Conservation (phyloP, 2,797 vertebrate species). For the Apogon hyalosoma region DNA sequence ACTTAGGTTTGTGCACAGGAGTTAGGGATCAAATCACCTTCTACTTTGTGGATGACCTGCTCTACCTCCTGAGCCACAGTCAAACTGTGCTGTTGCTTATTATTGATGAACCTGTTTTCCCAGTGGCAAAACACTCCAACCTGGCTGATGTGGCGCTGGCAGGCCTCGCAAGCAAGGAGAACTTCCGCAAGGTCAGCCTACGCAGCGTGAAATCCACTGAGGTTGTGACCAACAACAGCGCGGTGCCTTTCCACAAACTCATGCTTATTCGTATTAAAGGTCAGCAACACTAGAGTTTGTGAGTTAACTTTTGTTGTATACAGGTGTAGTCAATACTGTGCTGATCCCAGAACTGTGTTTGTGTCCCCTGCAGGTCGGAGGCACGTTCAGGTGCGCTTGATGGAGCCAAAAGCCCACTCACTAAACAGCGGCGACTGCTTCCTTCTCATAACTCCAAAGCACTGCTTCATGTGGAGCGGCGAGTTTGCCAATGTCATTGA, state of each 20-base stretch:
- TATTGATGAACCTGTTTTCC: constrained; percentile 2
- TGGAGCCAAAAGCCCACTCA: constrained; percentile 82
- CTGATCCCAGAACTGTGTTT: background rate
- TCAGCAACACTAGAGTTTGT: constrained; percentile 44
- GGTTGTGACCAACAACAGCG: constrained; percentile 87
- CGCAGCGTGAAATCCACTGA: constrained; percentile 85
- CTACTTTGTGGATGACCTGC: no score
- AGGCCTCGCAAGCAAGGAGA: constrained; percentile 88
- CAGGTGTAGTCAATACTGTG: no score
- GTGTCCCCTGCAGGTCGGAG: constrained; percentile 78
- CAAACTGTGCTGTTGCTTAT: constrained; percentile 6
- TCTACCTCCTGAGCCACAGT: background rate
- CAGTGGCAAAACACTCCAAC: constrained; percentile 88
- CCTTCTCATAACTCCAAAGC: constrained; percentile 84
- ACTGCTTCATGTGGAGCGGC: constrained; percentile 87
- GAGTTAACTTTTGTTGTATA: constrained; percentile 3
- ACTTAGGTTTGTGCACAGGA: no score
- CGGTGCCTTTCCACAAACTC: constrained; percentile 85
- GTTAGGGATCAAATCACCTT: no score
- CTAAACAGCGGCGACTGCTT: constrained; percentile 89
- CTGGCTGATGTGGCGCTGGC: constrained; percentile 85
- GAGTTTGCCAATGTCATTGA: constrained; percentile 89
- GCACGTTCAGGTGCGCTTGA: constrained; percentile 85
- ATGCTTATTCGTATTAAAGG: constrained; percentile 90
- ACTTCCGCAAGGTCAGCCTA: constrained; percentile 86